Conservation (phyloP, 2,797 vertebrate genomes). For the Xenops minutus region DNA sequence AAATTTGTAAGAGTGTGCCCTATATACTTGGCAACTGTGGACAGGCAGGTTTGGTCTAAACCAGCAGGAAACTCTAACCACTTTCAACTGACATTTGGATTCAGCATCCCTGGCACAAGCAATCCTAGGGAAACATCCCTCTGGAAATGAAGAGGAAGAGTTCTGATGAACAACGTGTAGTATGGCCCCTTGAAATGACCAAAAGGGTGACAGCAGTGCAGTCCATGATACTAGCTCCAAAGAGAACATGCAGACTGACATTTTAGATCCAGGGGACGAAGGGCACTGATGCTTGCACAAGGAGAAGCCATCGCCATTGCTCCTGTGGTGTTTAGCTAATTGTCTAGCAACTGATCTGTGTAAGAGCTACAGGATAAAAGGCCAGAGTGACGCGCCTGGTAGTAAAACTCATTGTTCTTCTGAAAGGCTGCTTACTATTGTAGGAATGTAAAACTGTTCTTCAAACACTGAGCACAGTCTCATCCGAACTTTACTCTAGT, state of each 20-base stretch:
- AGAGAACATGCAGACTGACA: accelerated
- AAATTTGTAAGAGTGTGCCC: not conserved
- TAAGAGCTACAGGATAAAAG: not conserved
- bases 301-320: not conserved
- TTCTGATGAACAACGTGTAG: not conserved
- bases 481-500: not conserved
- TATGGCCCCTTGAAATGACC: not conserved
- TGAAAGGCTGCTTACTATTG: not conserved
- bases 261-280: accelerated
- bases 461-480: not conserved
- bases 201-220: accelerated
- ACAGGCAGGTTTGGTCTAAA: not conserved
- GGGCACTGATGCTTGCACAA: not conserved
- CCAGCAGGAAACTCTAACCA: not conserved
- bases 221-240: not conserved
- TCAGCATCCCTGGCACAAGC: accelerated
- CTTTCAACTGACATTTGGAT: not conserved
- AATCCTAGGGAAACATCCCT: not conserved
- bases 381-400: accelerated
- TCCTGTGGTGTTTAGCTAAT: not conserved
- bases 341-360: not conserved
- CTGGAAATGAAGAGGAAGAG: not conserved
- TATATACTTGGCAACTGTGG: not conserved
- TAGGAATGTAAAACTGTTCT: not conserved
- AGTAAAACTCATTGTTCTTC: not conserved